These are phyloP conservation scores for Microctenopoma stevenorrisi DNA, from an alignment of 2,797 vertebrate genomes.

Conservation along the genomic window DNA sequence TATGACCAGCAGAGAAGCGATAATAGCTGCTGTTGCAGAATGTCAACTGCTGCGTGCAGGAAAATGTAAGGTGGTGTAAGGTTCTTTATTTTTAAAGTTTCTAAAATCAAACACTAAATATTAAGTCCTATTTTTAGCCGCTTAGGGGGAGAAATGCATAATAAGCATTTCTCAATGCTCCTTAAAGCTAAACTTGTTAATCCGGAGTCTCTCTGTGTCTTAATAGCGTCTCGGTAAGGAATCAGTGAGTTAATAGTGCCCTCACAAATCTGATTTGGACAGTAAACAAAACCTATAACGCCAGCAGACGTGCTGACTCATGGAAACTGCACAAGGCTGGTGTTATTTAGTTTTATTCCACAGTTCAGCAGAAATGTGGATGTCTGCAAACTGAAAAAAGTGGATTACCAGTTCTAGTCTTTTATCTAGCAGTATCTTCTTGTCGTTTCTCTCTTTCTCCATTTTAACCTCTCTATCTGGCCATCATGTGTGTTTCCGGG, in stretches of 20 bases:
- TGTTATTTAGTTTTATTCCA: constrained; percentile 6
- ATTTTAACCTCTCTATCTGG: constrained; percentile 77
- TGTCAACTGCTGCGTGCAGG: too few species aligned
- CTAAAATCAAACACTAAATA: not conserved
- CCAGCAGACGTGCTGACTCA: constrained; percentile 63
- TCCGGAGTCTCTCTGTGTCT: constrained; percentile 72
- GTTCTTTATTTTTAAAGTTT: not conserved
- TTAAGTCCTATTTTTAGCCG: too few species aligned
- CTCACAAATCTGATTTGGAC: constrained; percentile 78
- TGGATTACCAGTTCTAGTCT: constrained; percentile 11
- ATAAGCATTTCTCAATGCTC: constrained; percentile 79
- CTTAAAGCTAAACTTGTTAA: constrained; percentile 81
- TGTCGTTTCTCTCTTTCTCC: constrained; percentile 60
- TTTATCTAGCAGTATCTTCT: constrained; percentile 24
- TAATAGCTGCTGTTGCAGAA: not conserved
- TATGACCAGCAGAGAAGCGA: not conserved
- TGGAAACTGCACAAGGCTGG: constrained; percentile 32
- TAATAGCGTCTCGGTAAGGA: constrained; percentile 79
- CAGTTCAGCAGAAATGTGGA: not conserved
- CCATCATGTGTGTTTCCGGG: constrained; percentile 79
- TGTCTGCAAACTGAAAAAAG: not conserved
- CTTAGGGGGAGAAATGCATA: constrained; percentile 66
- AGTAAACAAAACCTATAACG: constrained; percentile 68
- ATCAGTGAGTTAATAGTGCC: constrained; percentile 80
- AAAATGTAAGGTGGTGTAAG: not conserved